Base-by-base conservation (phyloP, 2,888 invertebrate species). In the Mechanitis mazaeus region DNA sequence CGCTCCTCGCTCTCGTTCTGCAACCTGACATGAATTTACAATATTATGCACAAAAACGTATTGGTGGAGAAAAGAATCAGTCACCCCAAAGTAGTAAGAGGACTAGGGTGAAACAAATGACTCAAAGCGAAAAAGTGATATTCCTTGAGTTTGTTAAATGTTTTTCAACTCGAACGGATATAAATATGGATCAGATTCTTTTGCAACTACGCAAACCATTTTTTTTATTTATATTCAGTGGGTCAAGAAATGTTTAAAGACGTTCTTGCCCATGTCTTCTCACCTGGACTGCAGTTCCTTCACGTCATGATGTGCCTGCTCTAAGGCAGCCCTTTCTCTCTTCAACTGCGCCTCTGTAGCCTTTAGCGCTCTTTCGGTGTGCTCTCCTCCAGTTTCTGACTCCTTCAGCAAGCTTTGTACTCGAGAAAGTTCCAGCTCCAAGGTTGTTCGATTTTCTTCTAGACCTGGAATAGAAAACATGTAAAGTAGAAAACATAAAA, bases 401-500 rank as follows among this genome's bases (percentile, higher is more conserved):
- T 88, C 90, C 69, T 88, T 89, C 91, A 68, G 94, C 85, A 76
- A 92, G 85, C 69, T 92, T 91, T 79, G 95, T 87, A 97, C 83
- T 4, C 96, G 94, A 3, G 92, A 92, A 11, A 95, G 91, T 72
- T 97, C 97, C 58, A 93, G 91, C 71, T 96, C 95, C 12, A 96
- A 79, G 0, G 93, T 91, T 12, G 93, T 92, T 75, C 95, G 95
- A 66, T 93, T 91, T 71, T 97, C 97, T 83, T 97, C 97, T 70
- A 97, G 79, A 64, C 90, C 94, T 94, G 46, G n/a, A n/a, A 7
- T 35, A 3, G 4, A 7, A 20, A 3, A 6, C n/a, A 46, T 46
- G 9, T n/a, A 46, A 46, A 46, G 5, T 46, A 54, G 11, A 3
- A 42, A 33, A 20, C 28, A 12, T 50, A 33, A n/a, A n/a, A 38